Percentiles rank a stretch among this genome's conserved stretches.
Conservation (phyloP, 2,888 invertebrate genomes). For the Lithophane semibrunnea region DNA sequence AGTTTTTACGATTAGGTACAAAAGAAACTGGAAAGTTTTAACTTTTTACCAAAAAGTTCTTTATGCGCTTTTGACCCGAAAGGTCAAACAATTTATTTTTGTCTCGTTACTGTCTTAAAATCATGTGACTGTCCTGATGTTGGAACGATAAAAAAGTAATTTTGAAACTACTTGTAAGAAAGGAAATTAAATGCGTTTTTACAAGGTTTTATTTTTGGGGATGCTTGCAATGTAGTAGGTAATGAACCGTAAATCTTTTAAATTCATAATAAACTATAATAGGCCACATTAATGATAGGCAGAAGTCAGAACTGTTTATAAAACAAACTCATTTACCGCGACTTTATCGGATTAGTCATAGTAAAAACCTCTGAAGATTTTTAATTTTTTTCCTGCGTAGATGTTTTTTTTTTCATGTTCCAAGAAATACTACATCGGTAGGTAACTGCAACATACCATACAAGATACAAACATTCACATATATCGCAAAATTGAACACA, state of each 20-base stretch:
- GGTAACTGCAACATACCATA: not conserved
- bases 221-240: not conserved
- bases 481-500: constrained; percentile 30
- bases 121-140: constrained; percentile 22
- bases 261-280: not conserved
- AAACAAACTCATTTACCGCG: not conserved
- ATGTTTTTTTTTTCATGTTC: not conserved
- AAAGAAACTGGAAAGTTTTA: constrained; percentile 46
- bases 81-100: constrained; percentile 62
- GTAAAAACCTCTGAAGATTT: not conserved
- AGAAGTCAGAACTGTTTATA: not conserved
- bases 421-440: not conserved
- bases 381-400: too few relatives aligned
- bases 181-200: constrained; percentile 16
- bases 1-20: constrained; percentile 58
- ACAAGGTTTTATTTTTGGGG: not conserved
- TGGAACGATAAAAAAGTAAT: constrained; percentile 43
- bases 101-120: constrained; percentile 30
- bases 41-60: constrained; percentile 34
- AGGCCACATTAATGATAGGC: not conserved
- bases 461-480: not conserved
- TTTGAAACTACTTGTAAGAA: constrained; percentile 23
- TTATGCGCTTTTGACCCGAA: constrained; percentile 41
- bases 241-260: not conserved
- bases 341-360: not conserved